These are phyloP conservation scores for Corythoichthys haematopterus DNA, from an alignment of 2,113 vertebrate species.

Conservation along the genomic window DNA sequence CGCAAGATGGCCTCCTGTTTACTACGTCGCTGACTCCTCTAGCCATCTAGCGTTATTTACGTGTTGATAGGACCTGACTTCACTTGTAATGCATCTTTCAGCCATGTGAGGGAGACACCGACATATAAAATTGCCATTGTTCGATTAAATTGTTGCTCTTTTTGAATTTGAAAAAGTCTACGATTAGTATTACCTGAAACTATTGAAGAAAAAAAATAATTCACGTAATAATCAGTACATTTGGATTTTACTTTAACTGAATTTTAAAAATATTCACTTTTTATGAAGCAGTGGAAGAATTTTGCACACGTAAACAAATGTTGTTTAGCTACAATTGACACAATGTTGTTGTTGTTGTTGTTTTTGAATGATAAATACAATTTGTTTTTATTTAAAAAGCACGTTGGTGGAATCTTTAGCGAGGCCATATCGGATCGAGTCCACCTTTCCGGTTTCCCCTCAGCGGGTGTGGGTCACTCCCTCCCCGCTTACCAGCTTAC, in stretches of 20 bases:
- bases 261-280: not conserved
- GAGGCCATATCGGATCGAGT: slow-evolving; percentile 8
- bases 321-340: not conserved
- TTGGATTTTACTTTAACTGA: not conserved
- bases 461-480: slow-evolving; percentile 42
- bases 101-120: not conserved
- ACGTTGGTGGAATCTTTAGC: not conserved
- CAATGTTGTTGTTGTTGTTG: not conserved
- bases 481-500: slow-evolving; percentile 22
- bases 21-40: no score
- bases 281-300: not conserved
- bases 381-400: not conserved
- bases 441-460: slow-evolving; percentile 68
- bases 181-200: not conserved
- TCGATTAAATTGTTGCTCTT: not conserved
- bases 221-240: not conserved
- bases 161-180: not conserved
- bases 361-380: not conserved
- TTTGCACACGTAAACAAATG: not conserved
- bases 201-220: not conserved
- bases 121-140: not conserved
- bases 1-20: no score
- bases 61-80: not conserved
- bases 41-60: no score
- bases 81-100: not conserved